Evolutionary conservation across 2,797 vertebrate species (phyloP), one percentile per base, ranked within the genome.

Genomic region (Phataginus tricuspis): DNA sequence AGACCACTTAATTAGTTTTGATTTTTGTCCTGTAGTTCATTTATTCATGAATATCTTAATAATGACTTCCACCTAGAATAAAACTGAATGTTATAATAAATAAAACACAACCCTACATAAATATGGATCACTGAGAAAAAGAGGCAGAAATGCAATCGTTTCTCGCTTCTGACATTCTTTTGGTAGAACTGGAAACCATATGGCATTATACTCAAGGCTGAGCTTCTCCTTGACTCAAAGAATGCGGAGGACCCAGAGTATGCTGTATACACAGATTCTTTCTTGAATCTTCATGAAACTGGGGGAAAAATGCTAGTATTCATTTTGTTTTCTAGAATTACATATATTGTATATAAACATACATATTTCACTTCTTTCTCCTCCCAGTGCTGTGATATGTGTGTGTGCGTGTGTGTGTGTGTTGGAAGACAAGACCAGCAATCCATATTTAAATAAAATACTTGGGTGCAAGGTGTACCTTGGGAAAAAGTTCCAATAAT

Each of bases 361-460:
- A 45, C 6, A 27, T 63, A 87, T 95, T 64, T 39, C 13, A 91
- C 18, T 14, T 93, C 68, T 74, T 2, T 1, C 53, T 96, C 0
- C 0, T 72, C 39, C 9, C 55, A 78, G 42, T 42, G 71, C 74
- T n/a, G 45, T 45, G 45, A 45, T 45, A 11, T 29, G 21, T 31
- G 19, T 83, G 59, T 63, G 25, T 7, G 2, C 9, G n/a, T n/a
- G n/a, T n/a, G n/a, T 29, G 1, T 53, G 55, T 80, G 53, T 68
- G 12, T 42, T 80, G 23, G 61, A 85, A 63, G 75, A n/a, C 29
- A 51, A 78, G 27, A 66, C 59, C 15, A 64, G 0, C 5, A 64
- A 89, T 78, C 18, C 21, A 78, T 21, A 84, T n/a, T 66, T 16
- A 94, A 71, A 85, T 91, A 86, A 96, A 95, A 90, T 87, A 23